Percentiles rank a stretch among this genome's conserved stretches.
Evolutionary conservation across 2,797 vertebrate species (phyloP).

Genomic region (Zenarchopterus dispar): DNA sequence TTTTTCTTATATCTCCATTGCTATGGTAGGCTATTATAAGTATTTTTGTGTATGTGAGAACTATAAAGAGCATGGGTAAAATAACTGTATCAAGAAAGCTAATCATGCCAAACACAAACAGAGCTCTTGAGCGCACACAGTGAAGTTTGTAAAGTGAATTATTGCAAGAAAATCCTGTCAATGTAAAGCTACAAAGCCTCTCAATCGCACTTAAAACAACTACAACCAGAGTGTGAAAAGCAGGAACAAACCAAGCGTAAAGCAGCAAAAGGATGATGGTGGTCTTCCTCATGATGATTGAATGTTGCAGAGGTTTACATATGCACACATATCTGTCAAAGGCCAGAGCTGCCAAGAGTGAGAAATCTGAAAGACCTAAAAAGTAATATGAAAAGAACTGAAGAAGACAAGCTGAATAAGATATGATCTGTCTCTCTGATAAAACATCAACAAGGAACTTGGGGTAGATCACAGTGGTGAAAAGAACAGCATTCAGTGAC

Average conservation of each 20-base stretch:
- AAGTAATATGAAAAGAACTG: slow-evolving; percentile 33
- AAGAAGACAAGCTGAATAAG: slow-evolving; percentile 19
- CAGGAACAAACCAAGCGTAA: slow-evolving; percentile 4
- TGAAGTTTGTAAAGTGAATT: background rate
- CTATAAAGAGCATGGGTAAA: slow-evolving; percentile 11
- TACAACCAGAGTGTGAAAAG: background rate
- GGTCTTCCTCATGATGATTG: slow-evolving; percentile 9
- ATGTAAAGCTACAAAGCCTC: background rate
- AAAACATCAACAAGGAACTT: slow-evolving; percentile 45
- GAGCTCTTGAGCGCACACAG: background rate
- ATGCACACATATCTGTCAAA: slow-evolving; percentile 59
- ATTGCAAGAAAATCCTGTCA: slow-evolving; percentile 11
- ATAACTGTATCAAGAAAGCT: background rate
- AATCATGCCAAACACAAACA: background rate
- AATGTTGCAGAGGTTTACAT: slow-evolving; percentile 52
- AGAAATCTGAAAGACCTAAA: slow-evolving; percentile 24
- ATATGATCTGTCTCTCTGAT: slow-evolving; percentile 38
- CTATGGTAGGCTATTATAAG: slow-evolving; percentile 19
- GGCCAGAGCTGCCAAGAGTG: slow-evolving; percentile 50
- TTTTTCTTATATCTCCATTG: slow-evolving; percentile 28
- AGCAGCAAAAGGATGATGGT: slow-evolving; percentile 1
- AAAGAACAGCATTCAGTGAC: too few species aligned
- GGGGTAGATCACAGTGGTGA: too few species aligned
- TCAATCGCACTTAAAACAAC: background rate
- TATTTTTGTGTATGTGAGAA: slow-evolving; percentile 19